phyloP scores from a whole-genome alignment of 2,888 invertebrate genomes.

The Listrodromus nycthemerus region DNA sequence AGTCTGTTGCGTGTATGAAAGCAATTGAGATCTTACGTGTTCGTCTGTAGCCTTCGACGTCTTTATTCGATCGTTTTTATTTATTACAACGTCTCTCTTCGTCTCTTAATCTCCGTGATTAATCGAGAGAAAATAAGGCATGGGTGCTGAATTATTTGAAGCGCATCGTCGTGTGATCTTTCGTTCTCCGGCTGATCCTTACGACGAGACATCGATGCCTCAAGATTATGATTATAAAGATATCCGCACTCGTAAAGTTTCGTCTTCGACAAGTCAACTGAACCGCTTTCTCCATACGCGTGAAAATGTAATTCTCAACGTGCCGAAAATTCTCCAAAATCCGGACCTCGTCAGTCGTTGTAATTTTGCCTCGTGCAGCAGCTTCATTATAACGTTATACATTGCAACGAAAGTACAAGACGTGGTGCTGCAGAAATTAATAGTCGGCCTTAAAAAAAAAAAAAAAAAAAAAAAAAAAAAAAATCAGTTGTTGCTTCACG shows the following conservation, averaged over 20 bases:
- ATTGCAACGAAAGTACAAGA: slow-evolving; percentile 27
- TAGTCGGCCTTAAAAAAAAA: slow-evolving; percentile 22
- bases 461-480: no score
- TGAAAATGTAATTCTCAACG: no score
- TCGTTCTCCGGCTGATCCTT: slow-evolving; percentile 58
- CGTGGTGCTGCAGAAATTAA: slow-evolving; percentile 52
- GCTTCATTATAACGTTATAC: slow-evolving; percentile 4
- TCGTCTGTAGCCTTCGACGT: slow-evolving; percentile 9
- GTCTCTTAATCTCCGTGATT: slow-evolving; percentile 10
- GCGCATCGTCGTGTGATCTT: slow-evolving; percentile 57
- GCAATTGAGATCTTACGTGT: slow-evolving; percentile 5
- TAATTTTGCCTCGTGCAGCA: no score
- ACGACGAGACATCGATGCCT: slow-evolving; percentile 63
- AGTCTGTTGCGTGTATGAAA: background rate
- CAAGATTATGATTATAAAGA: background rate
- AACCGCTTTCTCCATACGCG: no score
- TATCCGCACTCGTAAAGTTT: no score
- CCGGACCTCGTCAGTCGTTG: no score
- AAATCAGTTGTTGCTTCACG: no score
- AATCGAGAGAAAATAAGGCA: slow-evolving; percentile 25
- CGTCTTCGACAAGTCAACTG: no score
- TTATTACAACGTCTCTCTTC: background rate
- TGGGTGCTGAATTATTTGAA: slow-evolving; percentile 52
- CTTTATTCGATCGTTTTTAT: background rate
- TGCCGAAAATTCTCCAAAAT: no score